Evolutionary conservation across 1,140 invertebrate genomes (phyloP), one percentile per base, ranked within the genome.

Genomic region (Diuraphis noxia): DNA sequence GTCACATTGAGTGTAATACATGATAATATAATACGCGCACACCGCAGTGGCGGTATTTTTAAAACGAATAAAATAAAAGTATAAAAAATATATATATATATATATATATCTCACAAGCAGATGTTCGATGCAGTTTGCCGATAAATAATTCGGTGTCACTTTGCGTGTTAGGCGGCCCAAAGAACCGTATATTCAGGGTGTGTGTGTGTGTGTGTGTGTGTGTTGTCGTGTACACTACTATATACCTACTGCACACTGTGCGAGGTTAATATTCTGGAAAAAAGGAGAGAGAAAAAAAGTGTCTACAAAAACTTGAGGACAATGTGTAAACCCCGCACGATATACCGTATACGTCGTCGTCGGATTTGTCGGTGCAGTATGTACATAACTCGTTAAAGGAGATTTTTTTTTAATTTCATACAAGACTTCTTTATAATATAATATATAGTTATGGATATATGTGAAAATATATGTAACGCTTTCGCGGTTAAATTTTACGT

Each of bases 61-160:
- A 46, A 86, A 86, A 86, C 84, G 84, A 86, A 86, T 86, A 86
- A 49, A 86, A 86, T 41, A 82, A 82, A 82, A 82, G 25, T 10
- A 86, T 49, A 49, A 49, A 49, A 49, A 85, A 41, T 43, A 41
- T 21, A 43, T n/a, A 19, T 6, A 41, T 21, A 43, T n/a, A 19
- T 6, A 17, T 72, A 72, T 72, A 72, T 72, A 72, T 49, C n/a
- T 17, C 43, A 34, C n/a, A 8, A 86, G 84, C 84, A 86, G 84
- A 46, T 86, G 84, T 86, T 86, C n/a, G 43, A 43, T 41, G 84
- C 43, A 49, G 84, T 86, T 86, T 86, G 84, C 21, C 84, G 84
- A 86, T 86, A 86, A 86, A 86, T 86, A 86, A 86, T 86, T 86
- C 43, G 84, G 41, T 86, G 84, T 86, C 84, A 86, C 84, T 86